These are phyloP conservation scores for Leucoptera coffeella DNA, from an alignment of 2,888 invertebrate genomes.

Conservation along the genomic window DNA sequence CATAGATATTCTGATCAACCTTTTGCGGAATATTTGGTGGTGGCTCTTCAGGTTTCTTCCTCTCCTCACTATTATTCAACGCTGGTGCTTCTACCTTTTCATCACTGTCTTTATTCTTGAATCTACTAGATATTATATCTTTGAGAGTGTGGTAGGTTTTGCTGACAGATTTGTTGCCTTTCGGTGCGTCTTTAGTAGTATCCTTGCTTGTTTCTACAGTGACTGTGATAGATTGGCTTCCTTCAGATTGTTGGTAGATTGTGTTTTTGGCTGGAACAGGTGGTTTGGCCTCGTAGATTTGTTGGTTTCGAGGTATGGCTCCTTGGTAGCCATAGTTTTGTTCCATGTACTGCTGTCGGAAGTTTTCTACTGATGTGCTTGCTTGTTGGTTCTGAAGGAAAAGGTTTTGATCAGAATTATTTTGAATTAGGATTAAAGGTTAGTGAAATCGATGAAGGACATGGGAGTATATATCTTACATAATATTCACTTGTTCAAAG, in stretches of 20 bases:
- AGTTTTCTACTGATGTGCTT: constrained; percentile 36
- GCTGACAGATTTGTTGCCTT: constrained; percentile 61
- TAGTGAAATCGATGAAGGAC: too few species aligned
- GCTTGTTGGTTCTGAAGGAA: constrained; percentile 40
- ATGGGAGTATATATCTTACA: too few species aligned
- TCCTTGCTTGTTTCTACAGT: constrained; percentile 57
- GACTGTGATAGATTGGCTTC: constrained; percentile 45
- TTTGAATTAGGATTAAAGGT: neutral
- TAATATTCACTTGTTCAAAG: too few species aligned
- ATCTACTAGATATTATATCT: constrained; percentile 76
- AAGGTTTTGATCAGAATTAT: neutral
- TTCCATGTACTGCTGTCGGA: constrained; percentile 47
- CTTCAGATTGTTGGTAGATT: constrained; percentile 25
- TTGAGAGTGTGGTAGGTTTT: constrained; percentile 78
- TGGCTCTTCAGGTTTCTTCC: constrained; percentile 33
- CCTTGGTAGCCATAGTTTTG: constrained; percentile 45
- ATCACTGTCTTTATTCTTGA: constrained; percentile 58
- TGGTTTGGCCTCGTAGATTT: constrained; percentile 40
- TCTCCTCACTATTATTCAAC: constrained; percentile 60
- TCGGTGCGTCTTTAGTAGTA: constrained; percentile 47
- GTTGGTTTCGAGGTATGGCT: constrained; percentile 26
- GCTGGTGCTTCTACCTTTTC: constrained; percentile 32
- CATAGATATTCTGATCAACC: constrained; percentile 57
- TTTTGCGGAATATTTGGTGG: constrained; percentile 40
- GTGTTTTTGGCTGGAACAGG: constrained; percentile 41